phyloP scores from a whole-genome alignment of 1,140 invertebrate species.

The Calosoma granatense region DNA sequence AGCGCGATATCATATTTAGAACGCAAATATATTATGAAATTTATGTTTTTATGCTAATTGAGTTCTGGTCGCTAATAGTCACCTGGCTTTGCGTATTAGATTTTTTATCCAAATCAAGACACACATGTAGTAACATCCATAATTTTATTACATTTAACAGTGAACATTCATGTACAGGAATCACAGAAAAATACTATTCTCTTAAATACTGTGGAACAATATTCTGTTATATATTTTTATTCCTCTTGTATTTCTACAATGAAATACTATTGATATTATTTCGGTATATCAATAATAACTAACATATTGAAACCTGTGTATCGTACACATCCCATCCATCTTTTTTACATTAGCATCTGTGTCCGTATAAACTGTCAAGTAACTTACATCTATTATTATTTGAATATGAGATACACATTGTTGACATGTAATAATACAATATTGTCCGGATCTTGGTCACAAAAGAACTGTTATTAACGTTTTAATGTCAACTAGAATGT shows the following conservation, averaged over 20 bases:
- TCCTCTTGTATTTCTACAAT: background rate
- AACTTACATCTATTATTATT: background rate
- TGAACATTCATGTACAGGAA: constrained; percentile 9
- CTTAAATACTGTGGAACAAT: too few relatives aligned
- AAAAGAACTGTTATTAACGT: background rate
- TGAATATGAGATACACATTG: background rate
- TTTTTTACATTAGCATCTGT: background rate
- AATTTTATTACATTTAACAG: constrained; percentile 10
- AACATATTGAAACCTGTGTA: background rate
- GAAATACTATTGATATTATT: background rate
- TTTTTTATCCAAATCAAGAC: too few relatives aligned
- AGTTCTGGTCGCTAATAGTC: too few relatives aligned
- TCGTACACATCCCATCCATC: background rate
- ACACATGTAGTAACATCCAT: background rate
- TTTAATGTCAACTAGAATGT: background rate
- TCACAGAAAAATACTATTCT: background rate
- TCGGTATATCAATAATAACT: background rate
- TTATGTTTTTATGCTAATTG: too few relatives aligned
- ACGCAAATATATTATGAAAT: too few relatives aligned
- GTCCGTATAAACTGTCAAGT: background rate
- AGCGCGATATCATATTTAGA: too few relatives aligned
- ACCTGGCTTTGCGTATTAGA: too few relatives aligned
- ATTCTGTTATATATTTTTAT: too few relatives aligned
- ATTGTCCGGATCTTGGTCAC: background rate
- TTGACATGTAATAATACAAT: background rate